These are phyloP conservation scores for Mus pahari DNA, from an alignment of 2,113 vertebrate genomes.

Conservation along the genomic window DNA sequence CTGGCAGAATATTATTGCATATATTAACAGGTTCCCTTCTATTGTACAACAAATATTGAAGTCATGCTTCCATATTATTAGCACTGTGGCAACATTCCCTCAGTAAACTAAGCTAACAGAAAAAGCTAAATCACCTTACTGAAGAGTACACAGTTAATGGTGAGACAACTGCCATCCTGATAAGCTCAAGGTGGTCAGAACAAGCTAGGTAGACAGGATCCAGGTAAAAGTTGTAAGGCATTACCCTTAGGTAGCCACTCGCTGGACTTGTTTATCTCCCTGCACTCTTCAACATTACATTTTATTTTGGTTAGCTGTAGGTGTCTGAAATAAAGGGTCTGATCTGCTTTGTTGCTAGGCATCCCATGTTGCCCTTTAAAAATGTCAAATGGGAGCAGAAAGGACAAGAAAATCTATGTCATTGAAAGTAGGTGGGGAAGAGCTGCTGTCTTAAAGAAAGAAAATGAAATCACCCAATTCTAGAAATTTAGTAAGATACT, in stretches of 20 bases:
- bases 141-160: not conserved
- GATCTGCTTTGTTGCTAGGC: not conserved
- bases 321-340: conserved; percentile 3
- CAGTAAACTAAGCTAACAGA: not conserved
- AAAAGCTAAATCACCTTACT: not conserved
- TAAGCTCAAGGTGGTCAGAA: not conserved
- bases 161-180: not conserved
- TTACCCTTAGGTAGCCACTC: not conserved
- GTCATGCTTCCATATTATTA: not conserved
- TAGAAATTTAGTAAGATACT: not conserved
- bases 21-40: not conserved
- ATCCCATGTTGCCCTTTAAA: conserved; percentile 48
- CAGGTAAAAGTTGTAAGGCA: conserved; percentile 3
- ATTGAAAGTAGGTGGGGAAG: not conserved
- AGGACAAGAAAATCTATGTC: conserved; percentile 39
- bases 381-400: conserved; percentile 6
- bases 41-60: not conserved
- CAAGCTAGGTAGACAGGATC: not conserved
- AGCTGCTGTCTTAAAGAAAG: not conserved
- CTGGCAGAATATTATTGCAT: too few species aligned
- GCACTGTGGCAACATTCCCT: not conserved
- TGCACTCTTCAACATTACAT: not conserved
- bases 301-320: conserved; percentile 25
- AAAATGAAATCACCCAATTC: not conserved
- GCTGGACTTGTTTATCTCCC: not conserved